These are phyloP conservation scores for Pristionchus fissidentatus DNA, from an alignment of 2,888 invertebrate species.

Conservation along the genomic window DNA sequence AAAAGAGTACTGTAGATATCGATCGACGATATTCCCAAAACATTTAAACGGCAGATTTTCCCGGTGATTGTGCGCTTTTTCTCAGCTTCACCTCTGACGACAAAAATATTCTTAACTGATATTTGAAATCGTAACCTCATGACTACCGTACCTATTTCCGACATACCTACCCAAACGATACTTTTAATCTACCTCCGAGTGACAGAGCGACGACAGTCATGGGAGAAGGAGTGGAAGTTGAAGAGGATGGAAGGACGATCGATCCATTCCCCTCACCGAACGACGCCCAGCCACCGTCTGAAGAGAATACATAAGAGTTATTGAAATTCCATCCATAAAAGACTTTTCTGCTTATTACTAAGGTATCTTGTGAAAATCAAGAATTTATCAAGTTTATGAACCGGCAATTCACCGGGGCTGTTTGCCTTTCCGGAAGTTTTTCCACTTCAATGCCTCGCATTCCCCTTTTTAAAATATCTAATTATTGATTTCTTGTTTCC, in stretches of 20 bases:
- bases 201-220: slow-evolving; percentile 55
- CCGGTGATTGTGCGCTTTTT: too few species aligned
- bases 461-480: too few species aligned
- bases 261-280: slow-evolving; percentile 52
- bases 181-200: not conserved
- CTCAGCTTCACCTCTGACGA: too few species aligned
- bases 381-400: too few species aligned
- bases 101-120: too few species aligned
- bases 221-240: slow-evolving; percentile 50
- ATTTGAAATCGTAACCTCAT: not conserved
- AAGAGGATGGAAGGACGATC: not conserved
- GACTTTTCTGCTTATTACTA: not conserved
- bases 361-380: not conserved
- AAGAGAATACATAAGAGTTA: slow-evolving; percentile 24
- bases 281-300: slow-evolving; percentile 56
- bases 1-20: not conserved
- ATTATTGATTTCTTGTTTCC: not conserved
- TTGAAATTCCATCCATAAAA: not conserved
- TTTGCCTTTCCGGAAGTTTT: too few species aligned
- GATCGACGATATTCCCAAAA: too few species aligned
- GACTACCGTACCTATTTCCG: too few species aligned
- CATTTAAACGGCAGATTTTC: too few species aligned
- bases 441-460: too few species aligned
- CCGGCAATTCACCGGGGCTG: too few species aligned
- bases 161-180: too few species aligned